Conservation (phyloP, 2,888 invertebrate genomes). For the Nineta flava region DNA sequence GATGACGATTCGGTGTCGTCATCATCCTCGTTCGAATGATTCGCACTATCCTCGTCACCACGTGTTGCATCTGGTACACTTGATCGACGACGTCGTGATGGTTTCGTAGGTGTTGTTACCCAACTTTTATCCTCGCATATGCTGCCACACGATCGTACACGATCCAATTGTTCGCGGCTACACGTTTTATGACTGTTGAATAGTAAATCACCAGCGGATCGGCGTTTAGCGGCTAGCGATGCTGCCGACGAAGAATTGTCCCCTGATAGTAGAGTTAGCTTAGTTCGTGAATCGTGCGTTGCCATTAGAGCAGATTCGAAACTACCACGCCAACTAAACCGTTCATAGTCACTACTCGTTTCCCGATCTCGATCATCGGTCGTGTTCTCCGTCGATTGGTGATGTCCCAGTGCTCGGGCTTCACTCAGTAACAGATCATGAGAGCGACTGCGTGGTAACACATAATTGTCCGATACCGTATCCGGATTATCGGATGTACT, state of each 20-base stretch:
- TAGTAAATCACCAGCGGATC: constrained; percentile 69
- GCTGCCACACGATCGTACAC: constrained; percentile 67
- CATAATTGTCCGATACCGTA: constrained; percentile 30
- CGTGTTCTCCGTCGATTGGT: constrained; percentile 32
- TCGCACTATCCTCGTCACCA: constrained; percentile 30
- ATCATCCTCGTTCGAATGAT: constrained; percentile 20
- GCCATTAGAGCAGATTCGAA: constrained; percentile 83
- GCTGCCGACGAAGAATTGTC: constrained; percentile 46
- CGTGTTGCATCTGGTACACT: constrained; percentile 40
- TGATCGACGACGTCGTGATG: constrained; percentile 29
- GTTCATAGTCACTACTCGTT: constrained; percentile 65
- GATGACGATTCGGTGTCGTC: constrained; percentile 38
- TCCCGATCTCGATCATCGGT: constrained; percentile 46
- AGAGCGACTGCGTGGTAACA: constrained; percentile 62
- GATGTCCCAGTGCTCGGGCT: constrained; percentile 24
- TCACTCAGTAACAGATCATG: constrained; percentile 61
- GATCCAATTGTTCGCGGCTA: constrained; percentile 56
- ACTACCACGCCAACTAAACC: constrained; percentile 84
- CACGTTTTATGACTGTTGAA: constrained; percentile 58
- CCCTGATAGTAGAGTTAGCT: constrained; percentile 46
- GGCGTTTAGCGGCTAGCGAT: constrained; percentile 56
- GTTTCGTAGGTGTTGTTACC: constrained; percentile 21
- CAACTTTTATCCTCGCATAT: constrained; percentile 39
- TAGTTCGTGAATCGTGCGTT: constrained; percentile 62
- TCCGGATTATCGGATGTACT: constrained; percentile 43